Conservation (phyloP, 1,140 invertebrate species). For the Pseudomyrmex pallidus region DNA sequence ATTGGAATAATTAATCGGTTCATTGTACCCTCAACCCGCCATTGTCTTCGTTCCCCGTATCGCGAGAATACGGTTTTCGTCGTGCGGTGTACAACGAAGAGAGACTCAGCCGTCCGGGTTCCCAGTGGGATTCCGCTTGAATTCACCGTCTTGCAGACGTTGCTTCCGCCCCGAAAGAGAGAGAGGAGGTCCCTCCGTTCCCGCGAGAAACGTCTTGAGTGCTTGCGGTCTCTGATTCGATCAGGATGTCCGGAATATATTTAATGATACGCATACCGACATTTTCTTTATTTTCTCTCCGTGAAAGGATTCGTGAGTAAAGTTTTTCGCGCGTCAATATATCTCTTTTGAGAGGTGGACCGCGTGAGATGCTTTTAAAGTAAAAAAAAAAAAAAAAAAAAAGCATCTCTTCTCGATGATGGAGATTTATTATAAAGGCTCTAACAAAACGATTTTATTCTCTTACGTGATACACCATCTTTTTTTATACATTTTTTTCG, state of each 20-base stretch:
- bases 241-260: conserved; percentile 25
- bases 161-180: conserved; percentile 18
- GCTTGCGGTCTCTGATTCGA: conserved; percentile 41
- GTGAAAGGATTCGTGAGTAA: not conserved
- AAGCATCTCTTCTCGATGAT: not conserved
- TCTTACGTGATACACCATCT: not conserved
- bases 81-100: conserved; percentile 11
- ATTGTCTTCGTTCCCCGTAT: conserved; percentile 48
- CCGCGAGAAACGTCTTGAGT: conserved; percentile 31
- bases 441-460: not conserved
- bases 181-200: conserved; percentile 26
- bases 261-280: not conserved
- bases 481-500: not conserved
- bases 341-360: not conserved
- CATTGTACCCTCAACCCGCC: conserved; percentile 64
- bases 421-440: not conserved
- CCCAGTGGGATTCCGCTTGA: conserved; percentile 62
- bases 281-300: not conserved
- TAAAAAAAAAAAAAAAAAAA: not conserved
- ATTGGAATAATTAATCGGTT: conserved; percentile 73
- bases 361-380: conserved; percentile 20
- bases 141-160: conserved; percentile 48
- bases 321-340: not conserved
- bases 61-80: conserved; percentile 57
- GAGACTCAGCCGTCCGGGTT: conserved; percentile 40